Conservation (phyloP, 2,113 vertebrate species). For the Apodemus sylvaticus region DNA sequence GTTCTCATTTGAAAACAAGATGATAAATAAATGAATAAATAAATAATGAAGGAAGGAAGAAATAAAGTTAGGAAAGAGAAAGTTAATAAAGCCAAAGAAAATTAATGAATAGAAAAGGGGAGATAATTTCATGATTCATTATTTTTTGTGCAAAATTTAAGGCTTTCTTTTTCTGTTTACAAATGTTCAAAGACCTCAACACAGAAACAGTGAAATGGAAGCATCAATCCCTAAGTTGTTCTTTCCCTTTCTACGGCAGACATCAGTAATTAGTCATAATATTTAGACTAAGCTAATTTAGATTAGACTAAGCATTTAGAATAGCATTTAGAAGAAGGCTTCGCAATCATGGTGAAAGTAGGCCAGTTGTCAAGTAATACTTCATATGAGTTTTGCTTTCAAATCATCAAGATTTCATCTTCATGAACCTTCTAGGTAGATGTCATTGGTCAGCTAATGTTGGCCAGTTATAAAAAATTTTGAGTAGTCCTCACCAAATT, state of each 20-base stretch:
- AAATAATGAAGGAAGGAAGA: too few species aligned
- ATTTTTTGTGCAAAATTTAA: neutral
- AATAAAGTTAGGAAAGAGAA: too few species aligned
- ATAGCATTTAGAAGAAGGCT: too few species aligned
- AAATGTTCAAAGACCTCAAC: neutral
- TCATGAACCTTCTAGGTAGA: neutral
- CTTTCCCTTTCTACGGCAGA: neutral
- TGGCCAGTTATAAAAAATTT: neutral
- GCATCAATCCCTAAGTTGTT: accelerated
- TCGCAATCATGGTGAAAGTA: neutral
- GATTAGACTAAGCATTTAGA: too few species aligned
- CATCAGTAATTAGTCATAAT: neutral
- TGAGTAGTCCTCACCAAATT: neutral
- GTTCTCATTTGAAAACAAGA: neutral
- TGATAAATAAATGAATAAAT: neutral
- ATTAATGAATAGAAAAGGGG: too few species aligned
- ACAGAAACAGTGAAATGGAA: neutral
- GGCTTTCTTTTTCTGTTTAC: neutral
- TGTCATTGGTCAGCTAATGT: neutral
- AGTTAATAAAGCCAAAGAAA: too few species aligned
- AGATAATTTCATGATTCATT: neutral
- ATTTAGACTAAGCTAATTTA: neutral
- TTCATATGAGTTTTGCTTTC: neutral
- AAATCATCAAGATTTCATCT: neutral
- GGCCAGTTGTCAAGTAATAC: neutral